Evolutionary conservation across 2,797 vertebrate genomes (phyloP).

Genomic region (Enteromius radiatus): DNA sequence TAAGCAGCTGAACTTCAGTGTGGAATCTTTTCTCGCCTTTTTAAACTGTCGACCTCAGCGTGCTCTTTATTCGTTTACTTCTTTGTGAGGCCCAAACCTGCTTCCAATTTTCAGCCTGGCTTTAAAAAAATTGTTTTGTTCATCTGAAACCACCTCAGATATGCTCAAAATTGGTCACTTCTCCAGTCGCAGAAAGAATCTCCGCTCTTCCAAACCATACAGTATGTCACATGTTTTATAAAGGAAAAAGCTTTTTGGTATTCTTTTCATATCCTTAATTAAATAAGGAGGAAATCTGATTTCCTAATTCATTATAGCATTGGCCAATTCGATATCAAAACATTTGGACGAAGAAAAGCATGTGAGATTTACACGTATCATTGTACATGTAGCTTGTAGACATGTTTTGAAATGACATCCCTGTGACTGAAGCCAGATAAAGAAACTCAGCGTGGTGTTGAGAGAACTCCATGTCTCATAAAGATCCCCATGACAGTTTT

Average conservation of each 20-base stretch:
- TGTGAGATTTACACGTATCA: not conserved
- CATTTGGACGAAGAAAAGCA: not conserved
- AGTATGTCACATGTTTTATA: not conserved
- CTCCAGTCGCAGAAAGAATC: not conserved
- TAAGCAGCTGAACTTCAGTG: not conserved
- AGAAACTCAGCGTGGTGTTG: conserved; percentile 14
- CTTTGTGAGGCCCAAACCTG: not conserved
- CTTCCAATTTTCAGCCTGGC: not conserved
- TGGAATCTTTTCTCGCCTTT: not conserved
- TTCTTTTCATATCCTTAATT: conserved; percentile 18
- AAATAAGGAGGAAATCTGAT: conserved; percentile 33
- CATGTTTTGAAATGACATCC: conserved; percentile 30
- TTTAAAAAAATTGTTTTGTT: not conserved
- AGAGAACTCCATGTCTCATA: conserved; percentile 38
- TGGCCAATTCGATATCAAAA: not conserved
- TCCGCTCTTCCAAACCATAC: not conserved
- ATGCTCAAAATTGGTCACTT: not conserved
- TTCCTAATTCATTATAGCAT: conserved; percentile 8
- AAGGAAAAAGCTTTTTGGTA: not conserved
- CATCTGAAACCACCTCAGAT: not conserved
- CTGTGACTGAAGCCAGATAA: conserved; percentile 29
- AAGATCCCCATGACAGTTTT: conserved; percentile 53
- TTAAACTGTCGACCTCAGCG: not conserved
- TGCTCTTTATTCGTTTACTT: not conserved
- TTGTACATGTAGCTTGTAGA: not conserved